phyloP scores from a whole-genome alignment of 2,113 vertebrate genomes.

The Spea multiplicata region DNA sequence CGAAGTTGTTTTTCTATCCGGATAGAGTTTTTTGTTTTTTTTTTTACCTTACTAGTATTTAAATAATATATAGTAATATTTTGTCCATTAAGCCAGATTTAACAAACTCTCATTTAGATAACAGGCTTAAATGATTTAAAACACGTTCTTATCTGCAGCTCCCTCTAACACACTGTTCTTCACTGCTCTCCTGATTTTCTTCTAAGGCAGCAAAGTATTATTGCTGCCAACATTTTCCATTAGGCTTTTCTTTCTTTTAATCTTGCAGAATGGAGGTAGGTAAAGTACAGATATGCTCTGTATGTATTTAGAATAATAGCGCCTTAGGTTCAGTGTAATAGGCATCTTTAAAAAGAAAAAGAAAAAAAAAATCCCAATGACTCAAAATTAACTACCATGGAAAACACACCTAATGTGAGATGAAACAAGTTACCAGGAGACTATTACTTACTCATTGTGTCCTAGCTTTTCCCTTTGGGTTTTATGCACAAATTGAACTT shows the following conservation, averaged over 20 bases:
- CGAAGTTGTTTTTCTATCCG: too few species aligned
- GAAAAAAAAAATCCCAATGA: background rate
- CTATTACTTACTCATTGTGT: constrained; percentile 3
- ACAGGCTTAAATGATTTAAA: too few species aligned
- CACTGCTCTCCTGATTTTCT: background rate
- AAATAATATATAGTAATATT: too few species aligned
- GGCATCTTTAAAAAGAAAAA: constrained; percentile 5
- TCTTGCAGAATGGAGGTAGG: constrained; percentile 11
- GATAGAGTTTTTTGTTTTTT: too few species aligned
- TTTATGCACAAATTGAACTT: too few species aligned
- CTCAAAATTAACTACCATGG: constrained; percentile 14
- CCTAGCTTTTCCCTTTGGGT: background rate
- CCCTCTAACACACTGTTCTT: too few species aligned
- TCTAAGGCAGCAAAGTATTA: background rate
- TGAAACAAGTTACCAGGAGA: constrained; percentile 13
- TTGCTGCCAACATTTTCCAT: constrained; percentile 4
- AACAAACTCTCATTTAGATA: too few species aligned
- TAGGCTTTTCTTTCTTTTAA: constrained; percentile 21
- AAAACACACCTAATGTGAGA: constrained; percentile 33
- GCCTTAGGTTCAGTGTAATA: constrained; percentile 9
- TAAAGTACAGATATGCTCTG: background rate
- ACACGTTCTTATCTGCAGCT: too few species aligned
- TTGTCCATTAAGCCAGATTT: too few species aligned
- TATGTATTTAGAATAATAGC: constrained; percentile 16
- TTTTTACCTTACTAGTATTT: too few species aligned